A percentile compares a stretch with the other conserved stretches of the same genome.
phyloP scores from a whole-genome alignment of 2,797 vertebrate species.

The Karalla daura region DNA sequence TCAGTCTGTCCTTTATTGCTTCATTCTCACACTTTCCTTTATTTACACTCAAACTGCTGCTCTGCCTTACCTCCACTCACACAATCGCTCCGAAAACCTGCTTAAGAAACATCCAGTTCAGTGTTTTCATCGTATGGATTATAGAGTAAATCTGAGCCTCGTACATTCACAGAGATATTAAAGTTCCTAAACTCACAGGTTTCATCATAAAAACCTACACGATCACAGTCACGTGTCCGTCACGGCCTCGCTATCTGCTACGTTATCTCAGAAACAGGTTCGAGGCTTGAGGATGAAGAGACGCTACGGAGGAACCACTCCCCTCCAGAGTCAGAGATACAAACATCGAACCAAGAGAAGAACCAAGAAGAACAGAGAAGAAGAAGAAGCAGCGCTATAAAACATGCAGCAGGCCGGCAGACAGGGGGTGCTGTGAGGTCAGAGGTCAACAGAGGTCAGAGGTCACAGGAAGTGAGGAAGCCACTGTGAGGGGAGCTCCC shows the following conservation, averaged over 20 bases:
- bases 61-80: neutral
- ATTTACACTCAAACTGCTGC: constrained; percentile 4
- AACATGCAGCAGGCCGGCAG: too few relatives aligned
- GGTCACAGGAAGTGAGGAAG: too few relatives aligned
- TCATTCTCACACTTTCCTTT: neutral
- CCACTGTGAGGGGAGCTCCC: too few relatives aligned
- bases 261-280: neutral
- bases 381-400: constrained; percentile 13
- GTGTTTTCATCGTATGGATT: neutral
- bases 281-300: neutral
- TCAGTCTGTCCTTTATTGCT: constrained; percentile 46
- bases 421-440: too few relatives aligned
- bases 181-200: constrained; percentile 13
- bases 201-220: neutral
- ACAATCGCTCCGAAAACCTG: neutral
- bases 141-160: constrained; percentile 25
- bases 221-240: neutral
- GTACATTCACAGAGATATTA: constrained; percentile 10
- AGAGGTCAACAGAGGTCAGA: too few relatives aligned
- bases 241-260: neutral
- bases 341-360: constrained; percentile 2
- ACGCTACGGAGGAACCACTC: constrained; percentile 7
- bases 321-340: too few relatives aligned
- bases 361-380: neutral
- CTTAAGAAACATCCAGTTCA: neutral